Evolutionary conservation across 2,113 vertebrate genomes (phyloP).

Genomic region (Ceratotherium simum): DNA sequence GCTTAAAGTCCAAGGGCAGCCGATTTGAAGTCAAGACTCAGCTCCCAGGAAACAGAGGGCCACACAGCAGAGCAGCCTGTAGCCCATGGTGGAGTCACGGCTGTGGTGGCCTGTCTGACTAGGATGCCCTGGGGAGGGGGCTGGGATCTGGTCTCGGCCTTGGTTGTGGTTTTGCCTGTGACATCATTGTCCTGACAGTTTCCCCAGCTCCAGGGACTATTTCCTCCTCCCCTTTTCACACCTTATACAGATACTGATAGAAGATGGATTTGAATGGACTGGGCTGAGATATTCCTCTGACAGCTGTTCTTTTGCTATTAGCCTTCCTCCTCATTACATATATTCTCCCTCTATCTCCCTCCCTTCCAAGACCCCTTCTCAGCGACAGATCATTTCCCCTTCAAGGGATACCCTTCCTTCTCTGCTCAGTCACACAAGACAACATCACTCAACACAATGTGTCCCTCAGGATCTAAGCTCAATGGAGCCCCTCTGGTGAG

Average conservation of each 20-base stretch:
- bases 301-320: rapidly evolving
- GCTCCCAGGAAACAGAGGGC: too few species aligned
- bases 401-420: too few species aligned
- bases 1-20: rapidly evolving
- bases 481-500: rapidly evolving
- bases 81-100: too few species aligned
- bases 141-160: background rate
- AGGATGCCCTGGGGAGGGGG: background rate
- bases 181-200: background rate
- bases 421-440: background rate
- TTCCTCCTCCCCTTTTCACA: rapidly evolving
- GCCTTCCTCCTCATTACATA: background rate
- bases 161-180: background rate
- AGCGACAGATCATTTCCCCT: too few species aligned
- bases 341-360: background rate
- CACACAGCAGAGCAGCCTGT: too few species aligned
- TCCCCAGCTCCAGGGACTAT: background rate
- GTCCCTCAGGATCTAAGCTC: rapidly evolving
- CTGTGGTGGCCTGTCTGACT: rapidly evolving
- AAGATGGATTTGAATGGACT: background rate
- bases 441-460: background rate
- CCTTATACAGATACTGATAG: background rate
- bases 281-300: background rate
- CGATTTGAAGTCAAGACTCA: background rate
- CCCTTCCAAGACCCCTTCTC: background rate